Evolutionary conservation across 2,888 invertebrate genomes (phyloP).

Genomic region (Dorcus hopei): DNA sequence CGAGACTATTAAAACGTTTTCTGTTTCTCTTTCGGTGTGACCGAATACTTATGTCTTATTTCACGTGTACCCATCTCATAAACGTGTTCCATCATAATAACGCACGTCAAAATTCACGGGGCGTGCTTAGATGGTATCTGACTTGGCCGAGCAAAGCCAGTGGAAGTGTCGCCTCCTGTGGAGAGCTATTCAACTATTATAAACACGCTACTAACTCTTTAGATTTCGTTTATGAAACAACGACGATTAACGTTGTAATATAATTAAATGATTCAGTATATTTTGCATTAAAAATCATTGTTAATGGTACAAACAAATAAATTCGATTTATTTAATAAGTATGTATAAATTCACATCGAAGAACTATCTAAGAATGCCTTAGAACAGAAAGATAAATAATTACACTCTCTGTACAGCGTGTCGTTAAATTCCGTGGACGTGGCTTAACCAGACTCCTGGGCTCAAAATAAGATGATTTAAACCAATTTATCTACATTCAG

Average conservation of each 20-base stretch:
- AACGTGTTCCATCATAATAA: constrained; percentile 31
- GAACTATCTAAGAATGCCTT: too few relatives aligned
- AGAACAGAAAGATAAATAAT: too few relatives aligned
- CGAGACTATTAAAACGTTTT: neutral
- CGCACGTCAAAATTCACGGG: constrained; percentile 43
- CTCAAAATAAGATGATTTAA: too few relatives aligned
- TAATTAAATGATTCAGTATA: too few relatives aligned
- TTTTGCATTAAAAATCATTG: too few relatives aligned
- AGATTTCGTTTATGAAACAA: constrained; percentile 17
- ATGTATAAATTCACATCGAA: too few relatives aligned
- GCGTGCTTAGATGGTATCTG: constrained; percentile 43
- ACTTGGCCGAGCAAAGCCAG: constrained; percentile 31
- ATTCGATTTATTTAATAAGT: too few relatives aligned
- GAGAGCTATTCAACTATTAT: constrained; percentile 45
- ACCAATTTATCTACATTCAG: too few relatives aligned
- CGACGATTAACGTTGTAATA: constrained; percentile 3
- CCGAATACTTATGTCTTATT: constrained; percentile 16
- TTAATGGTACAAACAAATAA: too few relatives aligned
- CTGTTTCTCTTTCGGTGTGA: constrained; percentile 13
- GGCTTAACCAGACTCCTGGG: too few relatives aligned
- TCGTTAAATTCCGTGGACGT: too few relatives aligned
- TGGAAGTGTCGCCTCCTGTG: constrained; percentile 49
- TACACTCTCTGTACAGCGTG: too few relatives aligned
- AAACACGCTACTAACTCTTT: constrained; percentile 41
- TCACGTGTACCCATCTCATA: constrained; percentile 22